phyloP scores from a whole-genome alignment of 2,113 vertebrate species.

The Mustela nigripes region DNA sequence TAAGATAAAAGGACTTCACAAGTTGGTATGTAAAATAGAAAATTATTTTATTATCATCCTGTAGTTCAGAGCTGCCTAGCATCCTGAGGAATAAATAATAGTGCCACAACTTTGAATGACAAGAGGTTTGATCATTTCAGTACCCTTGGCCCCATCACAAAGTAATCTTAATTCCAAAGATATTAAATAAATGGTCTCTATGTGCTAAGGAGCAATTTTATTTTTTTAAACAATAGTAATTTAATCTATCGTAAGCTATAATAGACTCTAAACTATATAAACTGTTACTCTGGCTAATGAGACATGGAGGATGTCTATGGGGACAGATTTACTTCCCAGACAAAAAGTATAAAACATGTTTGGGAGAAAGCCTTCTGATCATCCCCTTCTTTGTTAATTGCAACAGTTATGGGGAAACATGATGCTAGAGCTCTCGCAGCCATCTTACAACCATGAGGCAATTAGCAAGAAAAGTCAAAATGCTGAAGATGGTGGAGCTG shows the following conservation, averaged over 20 bases:
- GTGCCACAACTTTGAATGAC: background rate
- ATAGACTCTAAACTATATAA: background rate
- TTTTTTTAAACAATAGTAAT: background rate
- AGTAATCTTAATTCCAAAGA: background rate
- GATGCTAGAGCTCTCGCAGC: background rate
- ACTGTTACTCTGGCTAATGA: background rate
- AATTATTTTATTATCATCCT: background rate
- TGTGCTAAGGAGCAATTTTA: background rate
- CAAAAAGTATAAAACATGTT: background rate
- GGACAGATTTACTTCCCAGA: background rate
- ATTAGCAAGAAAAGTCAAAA: background rate
- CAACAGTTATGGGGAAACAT: background rate
- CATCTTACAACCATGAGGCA: background rate
- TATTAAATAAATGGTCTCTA: background rate
- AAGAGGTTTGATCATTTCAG: background rate
- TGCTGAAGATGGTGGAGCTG: background rate
- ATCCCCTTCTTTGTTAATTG: background rate
- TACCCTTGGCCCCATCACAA: background rate
- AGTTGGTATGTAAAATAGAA: conserved; percentile 33
- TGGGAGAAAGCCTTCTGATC: background rate
- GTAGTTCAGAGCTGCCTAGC: background rate
- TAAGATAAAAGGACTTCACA: background rate
- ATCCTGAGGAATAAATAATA: background rate
- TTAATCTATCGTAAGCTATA: background rate
- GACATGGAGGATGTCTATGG: background rate